These are phyloP conservation scores for Morbakka virulenta DNA, from an alignment of 30 jellyfish, hydroid and myxozoan genomes.

Conservation along the genomic window DNA sequence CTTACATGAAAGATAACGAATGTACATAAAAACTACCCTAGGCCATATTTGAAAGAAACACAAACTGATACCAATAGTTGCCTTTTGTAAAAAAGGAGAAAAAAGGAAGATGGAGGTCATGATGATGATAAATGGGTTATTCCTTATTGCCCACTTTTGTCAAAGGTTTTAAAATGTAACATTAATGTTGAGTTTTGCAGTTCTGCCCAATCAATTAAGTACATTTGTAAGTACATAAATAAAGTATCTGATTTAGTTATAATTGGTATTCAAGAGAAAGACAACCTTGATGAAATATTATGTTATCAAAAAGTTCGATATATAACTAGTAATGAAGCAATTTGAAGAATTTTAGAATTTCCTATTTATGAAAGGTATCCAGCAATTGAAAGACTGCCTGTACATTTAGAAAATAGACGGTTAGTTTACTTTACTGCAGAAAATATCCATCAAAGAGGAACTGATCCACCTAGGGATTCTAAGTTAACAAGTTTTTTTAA, in stretches of 20 bases:
- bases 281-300: background rate
- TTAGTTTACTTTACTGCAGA: slow-evolving; percentile 29
- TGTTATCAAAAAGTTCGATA: slow-evolving; percentile 38
- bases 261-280: background rate
- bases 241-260: slow-evolving; percentile 19
- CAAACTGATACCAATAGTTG: background rate
- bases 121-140: slow-evolving; percentile 49
- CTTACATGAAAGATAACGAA: too few species aligned
- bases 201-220: slow-evolving; percentile 22
- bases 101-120: slow-evolving; percentile 17
- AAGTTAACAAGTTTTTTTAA: slow-evolving; percentile 49
- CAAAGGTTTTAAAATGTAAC: slow-evolving; percentile 48
- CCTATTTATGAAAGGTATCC: slow-evolving; percentile 38
- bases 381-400: slow-evolving; percentile 51
- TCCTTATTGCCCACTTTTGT: slow-evolving; percentile 48
- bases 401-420: slow-evolving; percentile 56
- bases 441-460: slow-evolving; percentile 44
- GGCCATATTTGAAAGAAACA: background rate
- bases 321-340: slow-evolving; percentile 55
- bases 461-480: slow-evolving; percentile 15
- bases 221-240: slow-evolving; percentile 37
- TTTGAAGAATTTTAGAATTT: slow-evolving; percentile 43
- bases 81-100: background rate
- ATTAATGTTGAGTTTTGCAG: slow-evolving; percentile 53
- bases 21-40: slow-evolving; percentile 5